These are phyloP conservation scores for Crotalus viridis DNA, from an alignment of 2,113 vertebrate species.

Conservation along the genomic window DNA sequence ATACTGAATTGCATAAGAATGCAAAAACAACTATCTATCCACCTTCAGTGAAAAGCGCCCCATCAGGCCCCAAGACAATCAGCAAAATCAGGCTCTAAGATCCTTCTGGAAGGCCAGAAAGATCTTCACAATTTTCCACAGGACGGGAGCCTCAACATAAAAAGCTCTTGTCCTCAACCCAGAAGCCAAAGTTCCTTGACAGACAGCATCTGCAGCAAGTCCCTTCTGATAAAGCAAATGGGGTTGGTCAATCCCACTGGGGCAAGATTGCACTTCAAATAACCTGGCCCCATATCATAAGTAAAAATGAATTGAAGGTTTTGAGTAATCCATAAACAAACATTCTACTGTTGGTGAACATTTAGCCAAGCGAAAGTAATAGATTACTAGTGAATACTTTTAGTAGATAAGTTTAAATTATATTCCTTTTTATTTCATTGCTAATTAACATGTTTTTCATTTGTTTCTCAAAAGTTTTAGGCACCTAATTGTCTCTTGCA, in stretches of 20 bases:
- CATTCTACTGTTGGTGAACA: neutral
- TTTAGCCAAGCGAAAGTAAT: neutral
- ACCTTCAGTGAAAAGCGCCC: neutral
- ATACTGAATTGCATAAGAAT: neutral
- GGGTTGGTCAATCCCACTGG: neutral
- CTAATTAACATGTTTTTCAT: neutral
- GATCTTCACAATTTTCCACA: neutral
- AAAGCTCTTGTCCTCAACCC: neutral
- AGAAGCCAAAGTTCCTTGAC: neutral
- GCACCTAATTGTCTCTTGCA: neutral
- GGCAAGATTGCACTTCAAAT: neutral
- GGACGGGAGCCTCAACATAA: neutral
- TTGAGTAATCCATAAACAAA: neutral
- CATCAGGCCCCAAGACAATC: neutral
- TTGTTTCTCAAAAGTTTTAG: neutral
- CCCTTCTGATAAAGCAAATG: neutral
- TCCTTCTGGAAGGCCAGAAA: neutral
- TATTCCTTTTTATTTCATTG: neutral
- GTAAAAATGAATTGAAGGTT: neutral
- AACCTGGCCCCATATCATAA: neutral
- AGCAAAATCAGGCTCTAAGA: neutral
- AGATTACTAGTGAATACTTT: neutral
- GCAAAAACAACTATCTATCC: neutral
- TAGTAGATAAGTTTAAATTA: neutral
- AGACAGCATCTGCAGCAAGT: neutral